Percentiles rank a stretch among this genome's conserved stretches.
Evolutionary conservation across 2,888 invertebrate species (phyloP).

Genomic region (Mellilla xanthometata): DNA sequence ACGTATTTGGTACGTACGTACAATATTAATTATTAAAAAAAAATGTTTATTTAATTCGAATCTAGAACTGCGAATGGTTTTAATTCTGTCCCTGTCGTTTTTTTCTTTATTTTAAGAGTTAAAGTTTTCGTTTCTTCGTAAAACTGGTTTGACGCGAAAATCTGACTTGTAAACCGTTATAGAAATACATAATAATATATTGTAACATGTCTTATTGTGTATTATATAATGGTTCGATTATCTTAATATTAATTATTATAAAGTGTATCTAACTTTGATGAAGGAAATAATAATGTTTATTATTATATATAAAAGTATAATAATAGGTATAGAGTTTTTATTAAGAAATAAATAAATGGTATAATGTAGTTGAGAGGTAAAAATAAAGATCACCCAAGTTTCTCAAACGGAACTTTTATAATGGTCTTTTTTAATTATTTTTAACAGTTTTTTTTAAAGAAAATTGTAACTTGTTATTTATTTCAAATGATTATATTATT

Average conservation of each 20-base stretch:
- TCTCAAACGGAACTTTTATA: conserved; percentile 59
- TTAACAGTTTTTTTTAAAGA: conserved; percentile 76
- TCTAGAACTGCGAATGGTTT: conserved; percentile 63
- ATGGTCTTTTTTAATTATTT: conserved; percentile 73
- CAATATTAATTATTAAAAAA: conserved; percentile 67
- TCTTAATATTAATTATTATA: conserved; percentile 71
- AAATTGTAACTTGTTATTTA: conserved; percentile 80
- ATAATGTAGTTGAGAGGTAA: conserved; percentile 69
- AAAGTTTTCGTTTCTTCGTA: conserved; percentile 40
- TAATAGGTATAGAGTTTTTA: conserved; percentile 81
- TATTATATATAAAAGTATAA: conserved; percentile 73
- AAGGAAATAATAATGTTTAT: conserved; percentile 78
- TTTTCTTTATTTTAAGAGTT: conserved; percentile 35
- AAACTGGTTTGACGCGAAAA: conserved; percentile 37
- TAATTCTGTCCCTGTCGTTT: conserved; percentile 42
- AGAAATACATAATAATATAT: conserved; percentile 44
- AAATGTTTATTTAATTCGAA: conserved; percentile 75
- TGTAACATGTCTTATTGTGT: conserved; percentile 48
- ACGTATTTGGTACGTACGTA: conserved; percentile 78
- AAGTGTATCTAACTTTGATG: conserved; percentile 77
- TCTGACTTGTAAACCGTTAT: conserved; percentile 41
- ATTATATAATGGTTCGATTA: conserved; percentile 55
- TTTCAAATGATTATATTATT: conserved; percentile 80
- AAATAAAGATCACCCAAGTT: conserved; percentile 71
- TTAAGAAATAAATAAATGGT: conserved; percentile 78